A percentile compares a stretch with the other conserved stretches of the same genome.
Conservation (phyloP, 2,797 vertebrate species). For the Crypturellus tataupa region DNA sequence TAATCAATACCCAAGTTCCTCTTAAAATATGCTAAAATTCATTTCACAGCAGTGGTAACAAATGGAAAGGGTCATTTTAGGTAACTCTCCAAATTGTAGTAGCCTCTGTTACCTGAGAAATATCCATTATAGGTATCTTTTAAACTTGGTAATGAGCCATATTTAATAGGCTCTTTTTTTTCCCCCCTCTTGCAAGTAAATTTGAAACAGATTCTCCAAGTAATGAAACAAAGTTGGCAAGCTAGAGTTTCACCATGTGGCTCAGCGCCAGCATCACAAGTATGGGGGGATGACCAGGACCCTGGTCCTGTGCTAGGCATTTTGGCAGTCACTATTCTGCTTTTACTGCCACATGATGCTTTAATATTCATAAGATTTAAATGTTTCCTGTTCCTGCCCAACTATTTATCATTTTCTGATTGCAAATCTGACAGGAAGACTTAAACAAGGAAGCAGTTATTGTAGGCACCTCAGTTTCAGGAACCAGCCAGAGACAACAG, state of each 20-base stretch:
- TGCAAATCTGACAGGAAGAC: neutral
- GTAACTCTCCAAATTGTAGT: constrained; percentile 40
- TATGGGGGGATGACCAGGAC: constrained; percentile 39
- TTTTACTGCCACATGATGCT: constrained; percentile 45
- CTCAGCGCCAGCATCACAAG: constrained; percentile 34
- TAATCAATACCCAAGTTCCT: neutral
- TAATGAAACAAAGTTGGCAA: constrained; percentile 65
- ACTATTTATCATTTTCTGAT: constrained; percentile 54
- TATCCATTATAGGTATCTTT: constrained; percentile 50
- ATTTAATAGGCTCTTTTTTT: constrained; percentile 51
- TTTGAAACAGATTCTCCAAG: constrained; percentile 71
- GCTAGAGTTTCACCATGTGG: constrained; percentile 69
- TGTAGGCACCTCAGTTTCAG: neutral
- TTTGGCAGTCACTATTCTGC: constrained; percentile 59
- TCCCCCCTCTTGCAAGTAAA: constrained; percentile 18
- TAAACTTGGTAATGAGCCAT: constrained; percentile 56
- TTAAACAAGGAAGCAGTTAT: constrained; percentile 12
- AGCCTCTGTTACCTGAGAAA: constrained; percentile 55
- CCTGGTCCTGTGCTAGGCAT: constrained; percentile 3
- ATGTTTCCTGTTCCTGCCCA: constrained; percentile 46
- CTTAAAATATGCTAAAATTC: constrained; percentile 17
- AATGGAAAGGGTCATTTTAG: constrained; percentile 61
- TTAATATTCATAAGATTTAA: constrained; percentile 31
- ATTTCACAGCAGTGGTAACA: constrained; percentile 17
- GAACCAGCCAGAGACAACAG: neutral